phyloP scores from a whole-genome alignment of 37 sponge, comb jelly and placozoan species.

The Spongia lamella region DNA sequence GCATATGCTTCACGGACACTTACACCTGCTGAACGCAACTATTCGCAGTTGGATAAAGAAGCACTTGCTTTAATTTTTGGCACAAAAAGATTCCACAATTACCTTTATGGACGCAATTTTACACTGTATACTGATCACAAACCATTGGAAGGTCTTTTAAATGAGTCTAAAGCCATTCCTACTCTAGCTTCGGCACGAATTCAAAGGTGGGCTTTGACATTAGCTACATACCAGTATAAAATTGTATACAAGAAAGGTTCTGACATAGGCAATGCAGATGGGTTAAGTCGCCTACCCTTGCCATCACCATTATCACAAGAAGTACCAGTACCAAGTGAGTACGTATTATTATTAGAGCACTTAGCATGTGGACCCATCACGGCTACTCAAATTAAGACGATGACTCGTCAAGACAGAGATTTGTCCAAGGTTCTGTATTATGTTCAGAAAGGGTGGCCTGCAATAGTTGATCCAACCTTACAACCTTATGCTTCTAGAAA shows the following conservation, averaged over 20 bases:
- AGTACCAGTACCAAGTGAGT: not conserved
- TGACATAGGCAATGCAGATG: slow-evolving; percentile 50
- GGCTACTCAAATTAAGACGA: not conserved
- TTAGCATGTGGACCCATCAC: slow-evolving; percentile 6
- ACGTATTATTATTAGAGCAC: not conserved
- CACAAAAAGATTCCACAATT: slow-evolving; percentile 43
- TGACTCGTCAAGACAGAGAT: slow-evolving; percentile 34
- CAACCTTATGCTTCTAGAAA: too few species aligned
- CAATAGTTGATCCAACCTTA: too few species aligned
- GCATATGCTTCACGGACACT: slow-evolving; percentile 45
- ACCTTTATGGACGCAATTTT: slow-evolving; percentile 53
- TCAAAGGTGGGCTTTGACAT: slow-evolving; percentile 45
- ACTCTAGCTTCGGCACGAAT: slow-evolving; percentile 23
- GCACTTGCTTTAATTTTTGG: too few species aligned
- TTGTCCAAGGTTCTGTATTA: slow-evolving; percentile 26
- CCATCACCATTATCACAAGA: not conserved
- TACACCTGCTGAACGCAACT: slow-evolving; percentile 29
- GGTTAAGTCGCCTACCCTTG: slow-evolving; percentile 22
- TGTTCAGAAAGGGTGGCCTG: slow-evolving; percentile 21
- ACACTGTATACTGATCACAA: too few species aligned
- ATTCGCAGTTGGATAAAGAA: slow-evolving; percentile 52
- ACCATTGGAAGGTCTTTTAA: slow-evolving; percentile 17
- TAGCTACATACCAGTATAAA: slow-evolving; percentile 35
- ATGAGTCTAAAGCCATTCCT: slow-evolving; percentile 15
- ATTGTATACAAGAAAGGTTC: slow-evolving; percentile 39